Percentiles rank a stretch among this genome's conserved stretches.
These are phyloP conservation scores for Azorinus chamasolen DNA, from an alignment of 2,888 invertebrate species.

Conservation along the genomic window DNA sequence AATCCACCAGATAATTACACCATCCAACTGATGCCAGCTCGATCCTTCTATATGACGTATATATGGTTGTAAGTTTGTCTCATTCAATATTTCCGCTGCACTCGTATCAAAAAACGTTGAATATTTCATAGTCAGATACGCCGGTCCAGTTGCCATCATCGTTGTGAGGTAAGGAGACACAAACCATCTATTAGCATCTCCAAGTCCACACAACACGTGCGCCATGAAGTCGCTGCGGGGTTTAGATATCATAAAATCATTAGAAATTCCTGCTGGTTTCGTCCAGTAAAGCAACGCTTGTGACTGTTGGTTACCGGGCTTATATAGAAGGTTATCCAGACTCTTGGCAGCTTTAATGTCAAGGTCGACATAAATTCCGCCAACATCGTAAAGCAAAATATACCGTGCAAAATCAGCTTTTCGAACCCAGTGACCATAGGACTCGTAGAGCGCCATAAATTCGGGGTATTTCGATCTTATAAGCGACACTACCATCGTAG, in stretches of 20 bases:
- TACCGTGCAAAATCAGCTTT: conserved; percentile 40
- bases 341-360: conserved; percentile 21
- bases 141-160: conserved; percentile 55
- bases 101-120: conserved; percentile 10
- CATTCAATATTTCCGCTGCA: conserved; percentile 21
- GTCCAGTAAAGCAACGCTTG: conserved; percentile 37
- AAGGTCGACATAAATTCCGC: conserved; percentile 47
- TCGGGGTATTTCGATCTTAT: conserved; percentile 29
- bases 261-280: conserved; percentile 35
- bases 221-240: conserved; percentile 36
- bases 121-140: conserved; percentile 33
- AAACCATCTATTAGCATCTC: conserved; percentile 36
- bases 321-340: conserved; percentile 2
- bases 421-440: conserved; percentile 49
- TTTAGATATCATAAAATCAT: conserved; percentile 56
- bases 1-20: conserved; percentile 39
- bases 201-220: conserved; percentile 38
- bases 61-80: conserved; percentile 10
- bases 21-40: conserved; percentile 51
- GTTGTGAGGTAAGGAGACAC: conserved; percentile 47
- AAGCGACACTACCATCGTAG: conserved; percentile 25
- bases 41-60: conserved; percentile 42
- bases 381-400: conserved; percentile 37
- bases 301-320: conserved; percentile 1
- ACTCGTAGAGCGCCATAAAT: conserved; percentile 21